These are phyloP conservation scores for Stenchaetothrips biformis DNA, from an alignment of 2,888 invertebrate species.

Conservation along the genomic window DNA sequence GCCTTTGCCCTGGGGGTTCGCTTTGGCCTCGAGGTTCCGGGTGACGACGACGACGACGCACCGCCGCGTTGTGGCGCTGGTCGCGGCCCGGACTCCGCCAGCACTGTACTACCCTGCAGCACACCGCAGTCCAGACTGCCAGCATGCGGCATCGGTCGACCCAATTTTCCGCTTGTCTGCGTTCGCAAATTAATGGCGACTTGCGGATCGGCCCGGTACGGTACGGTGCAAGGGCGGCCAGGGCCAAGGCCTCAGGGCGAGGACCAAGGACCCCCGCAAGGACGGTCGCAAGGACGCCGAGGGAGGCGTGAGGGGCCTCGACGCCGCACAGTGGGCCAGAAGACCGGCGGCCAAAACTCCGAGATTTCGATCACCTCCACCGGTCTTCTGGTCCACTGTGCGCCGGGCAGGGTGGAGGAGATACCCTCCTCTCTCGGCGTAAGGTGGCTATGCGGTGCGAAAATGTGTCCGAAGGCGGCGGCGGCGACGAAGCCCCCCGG, in stretches of 20 bases:
- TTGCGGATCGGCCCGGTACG: not conserved
- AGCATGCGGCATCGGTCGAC: not conserved
- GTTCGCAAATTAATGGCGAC: slow-evolving; percentile 15
- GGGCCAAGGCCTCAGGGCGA: not conserved
- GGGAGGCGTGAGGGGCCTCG: not conserved
- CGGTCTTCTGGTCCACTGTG: too few species aligned
- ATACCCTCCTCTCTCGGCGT: too few species aligned
- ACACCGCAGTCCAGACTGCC: not conserved
- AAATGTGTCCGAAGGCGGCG: too few species aligned
- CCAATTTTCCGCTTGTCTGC: slow-evolving; percentile 20
- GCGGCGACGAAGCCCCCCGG: not conserved
- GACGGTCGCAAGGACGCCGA: not conserved
- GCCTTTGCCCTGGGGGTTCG: too few species aligned
- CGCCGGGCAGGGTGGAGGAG: too few species aligned
- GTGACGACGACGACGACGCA: too few species aligned
- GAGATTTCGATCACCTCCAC: too few species aligned
- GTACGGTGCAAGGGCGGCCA: not conserved
- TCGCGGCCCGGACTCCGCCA: not conserved
- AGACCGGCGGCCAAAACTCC: too few species aligned
- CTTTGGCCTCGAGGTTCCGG: too few species aligned
- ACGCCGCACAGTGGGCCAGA: too few species aligned
- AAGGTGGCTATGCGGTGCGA: too few species aligned
- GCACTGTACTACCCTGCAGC: not conserved
- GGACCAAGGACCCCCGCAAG: not conserved
- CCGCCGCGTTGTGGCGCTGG: not conserved